Evolutionary conservation across 1,140 invertebrate genomes (phyloP).

Genomic region (Metopolophium dirhodum): DNA sequence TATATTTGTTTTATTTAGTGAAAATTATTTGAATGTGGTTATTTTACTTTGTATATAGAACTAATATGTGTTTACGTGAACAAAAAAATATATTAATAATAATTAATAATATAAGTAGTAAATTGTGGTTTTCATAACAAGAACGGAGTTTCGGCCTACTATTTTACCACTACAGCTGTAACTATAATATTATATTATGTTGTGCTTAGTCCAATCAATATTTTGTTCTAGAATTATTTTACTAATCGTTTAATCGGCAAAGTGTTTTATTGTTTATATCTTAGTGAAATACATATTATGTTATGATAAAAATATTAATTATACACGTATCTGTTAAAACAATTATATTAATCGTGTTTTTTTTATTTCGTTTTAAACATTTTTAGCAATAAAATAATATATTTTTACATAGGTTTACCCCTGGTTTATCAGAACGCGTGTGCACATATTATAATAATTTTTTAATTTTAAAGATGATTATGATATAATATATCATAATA

Average conservation of each 20-base stretch:
- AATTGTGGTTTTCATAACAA: background rate
- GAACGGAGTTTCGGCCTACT: background rate
- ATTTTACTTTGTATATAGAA: slow-evolving; percentile 14
- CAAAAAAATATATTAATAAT: background rate
- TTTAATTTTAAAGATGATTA: background rate
- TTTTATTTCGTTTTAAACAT: background rate
- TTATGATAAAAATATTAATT: slow-evolving; percentile 8
- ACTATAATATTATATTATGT: background rate
- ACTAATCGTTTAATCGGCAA: background rate
- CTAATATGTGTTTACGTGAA: background rate
- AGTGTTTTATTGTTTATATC: background rate
- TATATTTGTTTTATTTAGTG: slow-evolving; percentile 28
- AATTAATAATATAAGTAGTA: slow-evolving; percentile 6
- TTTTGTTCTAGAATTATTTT: slow-evolving; percentile 1
- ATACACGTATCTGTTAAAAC: background rate
- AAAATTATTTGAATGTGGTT: background rate
- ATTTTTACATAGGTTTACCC: too few relatives aligned
- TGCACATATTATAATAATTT: too few relatives aligned
- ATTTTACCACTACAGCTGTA: background rate
- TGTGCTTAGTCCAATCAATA: background rate
- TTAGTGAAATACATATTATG: background rate
- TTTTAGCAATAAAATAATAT: background rate
- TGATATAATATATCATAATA: too few relatives aligned
- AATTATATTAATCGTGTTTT: background rate
- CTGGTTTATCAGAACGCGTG: background rate